Percentiles rank a stretch among this genome's conserved stretches.
Conservation (phyloP, 2,797 vertebrate genomes). For the Okamejei kenojei region DNA sequence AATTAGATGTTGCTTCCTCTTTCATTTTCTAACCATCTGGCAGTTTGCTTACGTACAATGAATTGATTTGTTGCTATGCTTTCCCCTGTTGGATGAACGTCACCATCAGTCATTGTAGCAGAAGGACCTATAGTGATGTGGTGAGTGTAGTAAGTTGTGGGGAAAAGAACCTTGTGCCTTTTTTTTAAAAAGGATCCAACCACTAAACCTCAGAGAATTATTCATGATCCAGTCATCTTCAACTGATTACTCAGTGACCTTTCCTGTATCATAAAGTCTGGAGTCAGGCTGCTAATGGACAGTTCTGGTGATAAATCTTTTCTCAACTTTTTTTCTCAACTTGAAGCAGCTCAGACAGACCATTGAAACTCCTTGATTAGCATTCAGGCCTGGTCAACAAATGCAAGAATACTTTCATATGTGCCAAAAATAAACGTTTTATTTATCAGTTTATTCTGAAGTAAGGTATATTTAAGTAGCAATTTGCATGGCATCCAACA, state of each 20-base stretch:
- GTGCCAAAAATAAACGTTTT: neutral
- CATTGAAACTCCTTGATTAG: neutral
- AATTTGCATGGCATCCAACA: neutral
- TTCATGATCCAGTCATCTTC: neutral
- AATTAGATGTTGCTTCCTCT: neutral
- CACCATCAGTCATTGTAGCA: neutral
- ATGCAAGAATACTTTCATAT: neutral
- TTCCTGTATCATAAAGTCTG: neutral
- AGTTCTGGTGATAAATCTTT: neutral
- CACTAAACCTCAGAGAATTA: neutral
- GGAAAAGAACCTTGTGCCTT: neutral
- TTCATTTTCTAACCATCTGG: neutral
- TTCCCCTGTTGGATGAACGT: neutral
- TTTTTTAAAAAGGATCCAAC: neutral
- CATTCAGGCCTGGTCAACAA: neutral
- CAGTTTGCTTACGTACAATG: neutral
- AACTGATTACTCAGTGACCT: neutral
- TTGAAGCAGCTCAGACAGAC: neutral
- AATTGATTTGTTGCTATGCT: neutral
- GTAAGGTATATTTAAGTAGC: neutral
- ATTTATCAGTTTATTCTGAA: neutral
- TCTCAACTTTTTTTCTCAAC: neutral
- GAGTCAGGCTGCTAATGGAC: neutral
- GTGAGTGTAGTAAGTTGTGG: neutral
- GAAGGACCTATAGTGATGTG: neutral